Evolutionary conservation across 1,140 invertebrate species (phyloP), one percentile per base, ranked within the genome.

Genomic region (Hypothenemus hampei): DNA sequence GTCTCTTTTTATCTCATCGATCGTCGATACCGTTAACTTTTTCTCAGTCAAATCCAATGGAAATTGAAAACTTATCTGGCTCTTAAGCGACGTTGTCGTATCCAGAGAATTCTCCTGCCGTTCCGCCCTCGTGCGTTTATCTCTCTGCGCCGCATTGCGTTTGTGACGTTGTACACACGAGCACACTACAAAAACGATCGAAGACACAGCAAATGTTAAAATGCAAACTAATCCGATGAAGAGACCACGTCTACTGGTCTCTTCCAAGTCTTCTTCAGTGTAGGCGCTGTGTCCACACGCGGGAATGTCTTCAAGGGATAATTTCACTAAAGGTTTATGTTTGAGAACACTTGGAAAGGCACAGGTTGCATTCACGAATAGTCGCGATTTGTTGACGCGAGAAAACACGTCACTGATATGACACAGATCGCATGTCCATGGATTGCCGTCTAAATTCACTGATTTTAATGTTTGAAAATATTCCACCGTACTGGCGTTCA

Each of bases 381-480:
- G 19, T 21, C 40, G 39, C 4, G 76, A 72, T 11, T 72, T 75
- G 48, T 75, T 57, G 67, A 69, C 8, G 76, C 65, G 60, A 15
- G 62, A 64, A 24, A 68, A 43, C 73, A 81, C 76, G 2, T 73
- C 69, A 11, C 66, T 72, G 10, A 76, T 77, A 41, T 77, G 75
- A 62, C 84, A 86, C 58, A 78, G 71, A 63, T 83, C 78, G 65
- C 84, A 86, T 3, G 73, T 72, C 81, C 82, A 86, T 3, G 77
- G 77, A 68, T 85, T 85, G 15, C 74, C 76, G 6, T 77, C 69
- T 37, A 85, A 61, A 59, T 76, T 69, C 0, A 85, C 65, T 7
- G 69, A 68, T n/a, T 73, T 68, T 55, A 78, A 72, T 11, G 69
- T 72, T 57, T 80, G 79, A 48, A 81, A 64, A 49, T 74, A 67